Conservation (phyloP, 2,888 invertebrate species). For the Parochlus steinenii region DNA sequence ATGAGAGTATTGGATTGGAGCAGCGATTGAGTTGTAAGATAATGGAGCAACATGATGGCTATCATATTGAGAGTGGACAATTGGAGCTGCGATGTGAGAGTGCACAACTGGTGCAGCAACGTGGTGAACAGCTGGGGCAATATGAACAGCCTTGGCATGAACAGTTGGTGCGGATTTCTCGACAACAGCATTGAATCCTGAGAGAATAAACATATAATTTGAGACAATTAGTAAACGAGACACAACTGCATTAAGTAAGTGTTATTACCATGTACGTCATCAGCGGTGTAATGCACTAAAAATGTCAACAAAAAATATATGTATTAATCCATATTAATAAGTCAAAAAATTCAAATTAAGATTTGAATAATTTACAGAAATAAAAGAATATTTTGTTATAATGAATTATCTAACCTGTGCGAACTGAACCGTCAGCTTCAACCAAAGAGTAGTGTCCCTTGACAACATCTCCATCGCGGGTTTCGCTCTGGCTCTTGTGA, state of each 20-base stretch:
- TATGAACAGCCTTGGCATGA: slow-evolving; percentile 17
- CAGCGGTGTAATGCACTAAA: slow-evolving; percentile 31
- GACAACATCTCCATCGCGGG: slow-evolving; percentile 31
- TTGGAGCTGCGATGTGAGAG: slow-evolving; percentile 14
- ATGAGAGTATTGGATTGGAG: slow-evolving; percentile 12
- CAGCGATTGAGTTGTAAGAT: slow-evolving; percentile 15
- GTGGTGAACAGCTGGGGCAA: slow-evolving; percentile 14
- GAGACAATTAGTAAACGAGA: too few species aligned
- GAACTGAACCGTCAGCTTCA: slow-evolving; percentile 31
- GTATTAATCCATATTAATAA: too few species aligned
- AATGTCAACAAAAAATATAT: too few species aligned
- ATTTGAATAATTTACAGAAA: too few species aligned
- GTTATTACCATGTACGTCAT: slow-evolving; percentile 28
- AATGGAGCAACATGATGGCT: slow-evolving; percentile 13
- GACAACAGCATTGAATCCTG: slow-evolving; percentile 31
- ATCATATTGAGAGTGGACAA: slow-evolving; percentile 10
- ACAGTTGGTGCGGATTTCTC: slow-evolving; percentile 28
- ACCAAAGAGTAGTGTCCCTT: slow-evolving; percentile 32
- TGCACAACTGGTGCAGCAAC: slow-evolving; percentile 14
- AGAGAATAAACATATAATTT: too few species aligned
- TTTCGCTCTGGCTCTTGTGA: slow-evolving; percentile 31
- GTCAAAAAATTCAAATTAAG: too few species aligned
- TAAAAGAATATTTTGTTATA: too few species aligned
- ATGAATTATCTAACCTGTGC: too few species aligned
- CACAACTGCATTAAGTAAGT: too few species aligned